phyloP scores from a whole-genome alignment of 2,797 vertebrate species.

The Hybognathus amarus region DNA sequence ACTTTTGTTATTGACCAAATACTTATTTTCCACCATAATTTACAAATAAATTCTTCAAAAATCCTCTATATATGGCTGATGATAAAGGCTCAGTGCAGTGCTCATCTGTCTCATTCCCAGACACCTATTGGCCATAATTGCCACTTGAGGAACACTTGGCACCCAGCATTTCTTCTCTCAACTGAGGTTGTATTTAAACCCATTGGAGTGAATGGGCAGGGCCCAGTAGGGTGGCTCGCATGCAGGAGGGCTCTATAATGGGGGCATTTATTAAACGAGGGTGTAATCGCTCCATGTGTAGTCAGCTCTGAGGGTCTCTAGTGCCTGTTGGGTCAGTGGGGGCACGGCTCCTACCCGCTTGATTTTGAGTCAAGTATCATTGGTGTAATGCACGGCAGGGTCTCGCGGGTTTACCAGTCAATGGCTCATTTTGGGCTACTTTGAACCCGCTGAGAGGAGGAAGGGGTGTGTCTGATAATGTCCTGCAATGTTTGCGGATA shows the following conservation, averaged over 20 bases:
- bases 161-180: slow-evolving; percentile 5
- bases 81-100: slow-evolving; percentile 3
- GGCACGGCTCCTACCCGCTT: slow-evolving; percentile 21
- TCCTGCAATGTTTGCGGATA: background rate
- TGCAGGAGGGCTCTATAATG: slow-evolving; percentile 45
- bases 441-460: background rate
- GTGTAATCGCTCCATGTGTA: slow-evolving; percentile 48
- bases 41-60: too few species aligned
- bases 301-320: slow-evolving; percentile 46
- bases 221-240: slow-evolving; percentile 31
- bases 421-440: slow-evolving; percentile 12
- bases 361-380: slow-evolving; percentile 51
- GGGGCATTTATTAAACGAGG: slow-evolving; percentile 46
- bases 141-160: slow-evolving; percentile 46
- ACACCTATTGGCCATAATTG: slow-evolving; percentile 43
- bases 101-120: slow-evolving; percentile 34
- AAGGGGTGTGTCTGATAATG: background rate
- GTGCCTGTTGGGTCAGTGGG: slow-evolving; percentile 26
- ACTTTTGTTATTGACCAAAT: too few species aligned
- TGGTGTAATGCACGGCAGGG: slow-evolving; percentile 29
- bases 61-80: background rate
- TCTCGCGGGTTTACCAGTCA: background rate
- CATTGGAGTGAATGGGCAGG: slow-evolving; percentile 28
- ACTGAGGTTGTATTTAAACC: slow-evolving; percentile 45
- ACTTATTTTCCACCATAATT: too few species aligned